These are phyloP conservation scores for Drosophila colorata DNA, from an alignment of 2,888 invertebrate species.

Conservation along the genomic window DNA sequence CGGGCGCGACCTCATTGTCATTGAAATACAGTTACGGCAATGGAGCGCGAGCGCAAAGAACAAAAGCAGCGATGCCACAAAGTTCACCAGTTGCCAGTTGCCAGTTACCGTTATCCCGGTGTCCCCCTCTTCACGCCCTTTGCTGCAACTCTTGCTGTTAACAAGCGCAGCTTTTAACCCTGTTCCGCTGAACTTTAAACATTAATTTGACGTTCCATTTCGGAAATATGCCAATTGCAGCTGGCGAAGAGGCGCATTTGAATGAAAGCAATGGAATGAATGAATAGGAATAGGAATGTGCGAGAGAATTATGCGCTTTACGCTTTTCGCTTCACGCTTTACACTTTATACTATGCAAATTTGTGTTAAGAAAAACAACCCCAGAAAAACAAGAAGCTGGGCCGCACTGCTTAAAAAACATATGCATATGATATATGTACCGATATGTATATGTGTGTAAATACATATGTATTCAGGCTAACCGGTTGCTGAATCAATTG, in stretches of 20 bases:
- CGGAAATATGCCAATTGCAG: slow-evolving; percentile 58
- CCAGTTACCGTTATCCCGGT: slow-evolving; percentile 46
- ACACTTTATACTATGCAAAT: slow-evolving; percentile 27
- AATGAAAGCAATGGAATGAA: slow-evolving; percentile 10
- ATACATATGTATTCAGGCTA: slow-evolving; percentile 27
- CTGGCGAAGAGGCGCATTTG: slow-evolving; percentile 15
- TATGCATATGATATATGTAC: slow-evolving; percentile 33
- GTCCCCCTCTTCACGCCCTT: background rate
- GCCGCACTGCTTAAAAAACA: slow-evolving; percentile 37
- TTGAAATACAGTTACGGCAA: slow-evolving; percentile 72
- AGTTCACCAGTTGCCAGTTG: slow-evolving; percentile 44
- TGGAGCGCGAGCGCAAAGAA: slow-evolving; percentile 25
- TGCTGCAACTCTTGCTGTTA: slow-evolving; percentile 25
- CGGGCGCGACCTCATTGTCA: slow-evolving; percentile 71
- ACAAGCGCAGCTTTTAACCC: slow-evolving; percentile 52
- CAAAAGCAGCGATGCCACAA: slow-evolving; percentile 27
- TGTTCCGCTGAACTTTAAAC: slow-evolving; percentile 46
- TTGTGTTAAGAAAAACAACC: slow-evolving; percentile 17
- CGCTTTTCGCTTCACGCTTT: slow-evolving; percentile 13
- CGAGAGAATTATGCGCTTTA: background rate
- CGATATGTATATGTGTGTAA: background rate
- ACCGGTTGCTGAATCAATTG: slow-evolving; percentile 69
- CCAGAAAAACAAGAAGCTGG: slow-evolving; percentile 34
- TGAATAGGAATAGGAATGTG: slow-evolving; percentile 12
- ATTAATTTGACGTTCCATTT: slow-evolving; percentile 41